Percentiles rank a stretch among this genome's conserved stretches.
phyloP scores from a whole-genome alignment of 1,140 invertebrate species.

The Phthorimaea operculella region DNA sequence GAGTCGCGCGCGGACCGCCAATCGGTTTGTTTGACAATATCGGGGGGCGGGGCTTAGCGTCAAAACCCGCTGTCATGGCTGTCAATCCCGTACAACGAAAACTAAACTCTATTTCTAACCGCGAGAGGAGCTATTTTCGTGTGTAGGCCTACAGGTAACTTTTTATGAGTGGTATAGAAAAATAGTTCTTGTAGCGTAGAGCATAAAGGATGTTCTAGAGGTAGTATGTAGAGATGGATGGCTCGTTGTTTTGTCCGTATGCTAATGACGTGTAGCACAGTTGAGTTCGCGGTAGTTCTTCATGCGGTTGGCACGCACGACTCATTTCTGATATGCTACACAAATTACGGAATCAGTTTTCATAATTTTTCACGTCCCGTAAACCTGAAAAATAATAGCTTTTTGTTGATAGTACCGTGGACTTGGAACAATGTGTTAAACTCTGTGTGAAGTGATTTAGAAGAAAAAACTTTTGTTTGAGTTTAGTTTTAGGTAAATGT shows the following conservation, averaged over 20 bases:
- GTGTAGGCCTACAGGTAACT: no score
- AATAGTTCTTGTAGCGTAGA: no score
- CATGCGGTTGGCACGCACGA: slow-evolving; percentile 58
- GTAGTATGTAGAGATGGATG: slow-evolving; percentile 20
- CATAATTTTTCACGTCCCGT: slow-evolving; percentile 1
- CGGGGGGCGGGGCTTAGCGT: slow-evolving; percentile 37
- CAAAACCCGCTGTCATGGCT: slow-evolving; percentile 15
- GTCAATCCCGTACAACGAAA: neutral
- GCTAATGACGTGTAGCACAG: slow-evolving; percentile 59
- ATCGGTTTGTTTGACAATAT: slow-evolving; percentile 57
- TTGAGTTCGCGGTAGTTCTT: slow-evolving; percentile 62
- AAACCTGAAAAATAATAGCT: neutral
- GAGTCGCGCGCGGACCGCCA: slow-evolving; percentile 45
- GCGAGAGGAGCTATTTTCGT: no score
- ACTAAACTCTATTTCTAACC: no score
- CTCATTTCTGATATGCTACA: slow-evolving; percentile 55
- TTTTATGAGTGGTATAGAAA: no score
- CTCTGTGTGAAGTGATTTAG: slow-evolving; percentile 20
- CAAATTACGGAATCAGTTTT: slow-evolving; percentile 14
- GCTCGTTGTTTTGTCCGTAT: slow-evolving; percentile 56
- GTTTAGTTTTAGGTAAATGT: slow-evolving; percentile 17
- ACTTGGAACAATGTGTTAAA: slow-evolving; percentile 1
- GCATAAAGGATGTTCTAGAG: slow-evolving; percentile 8
- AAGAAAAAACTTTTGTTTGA: neutral
- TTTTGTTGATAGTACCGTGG: neutral